phyloP scores from a whole-genome alignment of 2,113 vertebrate genomes.

The Cairina moschata region DNA sequence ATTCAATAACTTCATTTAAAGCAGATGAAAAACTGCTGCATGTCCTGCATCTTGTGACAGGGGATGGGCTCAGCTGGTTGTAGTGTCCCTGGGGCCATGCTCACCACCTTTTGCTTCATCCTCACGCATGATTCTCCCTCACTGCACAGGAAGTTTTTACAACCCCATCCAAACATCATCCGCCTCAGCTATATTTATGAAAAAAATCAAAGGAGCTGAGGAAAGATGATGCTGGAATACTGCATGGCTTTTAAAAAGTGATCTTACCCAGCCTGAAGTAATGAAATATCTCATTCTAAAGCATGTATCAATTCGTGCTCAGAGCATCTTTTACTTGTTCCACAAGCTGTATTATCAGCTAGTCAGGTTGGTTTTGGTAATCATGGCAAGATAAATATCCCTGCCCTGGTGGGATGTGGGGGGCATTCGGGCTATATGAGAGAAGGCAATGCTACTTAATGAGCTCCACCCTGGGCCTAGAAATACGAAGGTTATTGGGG shows the following conservation, averaged over 20 bases:
- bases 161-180: neutral
- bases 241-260: neutral
- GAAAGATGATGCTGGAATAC: neutral
- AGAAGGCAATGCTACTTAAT: neutral
- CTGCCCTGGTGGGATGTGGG: neutral
- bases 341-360: neutral
- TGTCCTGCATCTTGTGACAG: neutral
- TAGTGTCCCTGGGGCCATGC: neutral
- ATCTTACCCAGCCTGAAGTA: neutral
- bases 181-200: neutral
- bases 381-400: neutral
- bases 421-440: neutral
- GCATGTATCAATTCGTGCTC: neutral
- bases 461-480: neutral
- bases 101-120: neutral
- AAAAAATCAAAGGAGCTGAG: neutral
- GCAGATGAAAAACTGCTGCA: neutral
- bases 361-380: neutral
- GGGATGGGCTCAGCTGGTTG: neutral
- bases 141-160: neutral
- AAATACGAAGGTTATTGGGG: neutral
- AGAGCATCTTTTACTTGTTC: neutral
- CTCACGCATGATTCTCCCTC: fast-evolving
- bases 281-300: neutral
- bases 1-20: neutral